phyloP scores from a whole-genome alignment of 2,797 vertebrate genomes.

The Adrianichthys oophorus region DNA sequence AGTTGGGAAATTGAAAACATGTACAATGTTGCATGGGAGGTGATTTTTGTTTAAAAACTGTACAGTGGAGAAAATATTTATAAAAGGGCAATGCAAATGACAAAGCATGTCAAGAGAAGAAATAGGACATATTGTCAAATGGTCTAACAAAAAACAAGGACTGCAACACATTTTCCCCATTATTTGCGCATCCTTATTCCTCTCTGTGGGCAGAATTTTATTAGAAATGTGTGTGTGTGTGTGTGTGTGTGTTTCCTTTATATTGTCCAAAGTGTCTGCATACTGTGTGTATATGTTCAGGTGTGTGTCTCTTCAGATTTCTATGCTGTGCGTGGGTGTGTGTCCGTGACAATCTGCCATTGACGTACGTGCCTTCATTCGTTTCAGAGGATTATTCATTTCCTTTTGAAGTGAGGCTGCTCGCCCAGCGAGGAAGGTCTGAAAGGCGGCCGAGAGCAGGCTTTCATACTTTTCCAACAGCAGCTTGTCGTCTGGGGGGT shows the following conservation, averaged over 20 bases:
- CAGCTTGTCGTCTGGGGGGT: slow-evolving; percentile 97
- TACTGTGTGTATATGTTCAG: slow-evolving; percentile 43
- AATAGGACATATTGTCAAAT: slow-evolving; percentile 56
- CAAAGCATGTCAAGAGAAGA: slow-evolving; percentile 27
- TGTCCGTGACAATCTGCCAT: slow-evolving; percentile 58
- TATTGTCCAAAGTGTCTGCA: slow-evolving; percentile 53
- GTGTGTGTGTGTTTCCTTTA: slow-evolving; percentile 34
- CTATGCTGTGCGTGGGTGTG: slow-evolving; percentile 30
- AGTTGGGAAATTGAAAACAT: background rate
- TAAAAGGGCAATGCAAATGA: slow-evolving; percentile 39
- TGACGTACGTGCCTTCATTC: slow-evolving; percentile 94
- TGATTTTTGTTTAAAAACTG: slow-evolving; percentile 50
- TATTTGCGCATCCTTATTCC: slow-evolving; percentile 56
- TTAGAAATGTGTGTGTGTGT: slow-evolving; percentile 47
- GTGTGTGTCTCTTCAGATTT: slow-evolving; percentile 45
- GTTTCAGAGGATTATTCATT: slow-evolving; percentile 98
- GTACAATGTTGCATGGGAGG: slow-evolving; percentile 20
- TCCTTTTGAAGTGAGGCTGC: slow-evolving; percentile 97
- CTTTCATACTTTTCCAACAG: slow-evolving; percentile 97
- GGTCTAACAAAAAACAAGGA: slow-evolving; percentile 53
- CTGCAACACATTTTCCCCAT: slow-evolving; percentile 48
- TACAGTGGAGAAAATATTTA: slow-evolving; percentile 46
- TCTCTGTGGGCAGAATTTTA: slow-evolving; percentile 60
- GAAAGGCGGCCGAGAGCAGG: slow-evolving; percentile 94
- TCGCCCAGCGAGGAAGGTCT: slow-evolving; percentile 97